Percentiles rank a stretch among this genome's conserved stretches.
Evolutionary conservation across 2,888 invertebrate genomes (phyloP).

Genomic region (Hemaris fuciformis): DNA sequence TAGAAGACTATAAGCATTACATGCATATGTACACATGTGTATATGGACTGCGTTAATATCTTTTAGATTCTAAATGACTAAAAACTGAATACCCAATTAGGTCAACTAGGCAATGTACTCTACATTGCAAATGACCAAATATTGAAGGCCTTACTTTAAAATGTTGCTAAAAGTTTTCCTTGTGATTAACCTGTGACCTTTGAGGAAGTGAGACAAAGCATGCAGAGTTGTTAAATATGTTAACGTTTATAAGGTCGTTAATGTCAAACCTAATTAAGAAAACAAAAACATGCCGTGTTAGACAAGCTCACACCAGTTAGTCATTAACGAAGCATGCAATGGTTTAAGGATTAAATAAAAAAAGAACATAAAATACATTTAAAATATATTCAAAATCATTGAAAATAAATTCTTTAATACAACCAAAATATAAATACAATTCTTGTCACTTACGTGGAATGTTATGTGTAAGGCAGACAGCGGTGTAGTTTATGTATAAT

Average conservation of each 20-base stretch:
- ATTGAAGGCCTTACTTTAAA: too few relatives aligned
- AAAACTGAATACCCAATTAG: too few relatives aligned
- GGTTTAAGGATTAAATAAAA: background rate
- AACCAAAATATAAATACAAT: constrained; percentile 11
- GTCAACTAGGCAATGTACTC: too few relatives aligned
- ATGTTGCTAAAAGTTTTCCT: too few relatives aligned
- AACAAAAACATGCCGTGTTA: background rate
- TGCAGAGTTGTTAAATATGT: too few relatives aligned
- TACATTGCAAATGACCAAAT: too few relatives aligned
- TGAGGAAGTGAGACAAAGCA: too few relatives aligned
- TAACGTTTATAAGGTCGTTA: background rate
- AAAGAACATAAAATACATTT: constrained; percentile 20
- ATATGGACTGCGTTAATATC: too few relatives aligned
- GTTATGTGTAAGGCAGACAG: constrained; percentile 13
- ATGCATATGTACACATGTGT: too few relatives aligned
- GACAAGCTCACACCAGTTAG: background rate
- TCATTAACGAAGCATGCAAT: background rate
- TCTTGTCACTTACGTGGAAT: constrained; percentile 41
- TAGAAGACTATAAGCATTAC: too few relatives aligned
- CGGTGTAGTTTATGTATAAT: background rate
- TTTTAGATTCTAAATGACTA: too few relatives aligned
- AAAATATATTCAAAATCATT: constrained; percentile 16
- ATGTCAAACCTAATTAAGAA: background rate
- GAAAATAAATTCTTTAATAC: constrained; percentile 12
- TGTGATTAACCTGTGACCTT: too few relatives aligned